Base-by-base conservation (phyloP, 2,797 vertebrate genomes). In the Steatocranus sp. region DNA sequence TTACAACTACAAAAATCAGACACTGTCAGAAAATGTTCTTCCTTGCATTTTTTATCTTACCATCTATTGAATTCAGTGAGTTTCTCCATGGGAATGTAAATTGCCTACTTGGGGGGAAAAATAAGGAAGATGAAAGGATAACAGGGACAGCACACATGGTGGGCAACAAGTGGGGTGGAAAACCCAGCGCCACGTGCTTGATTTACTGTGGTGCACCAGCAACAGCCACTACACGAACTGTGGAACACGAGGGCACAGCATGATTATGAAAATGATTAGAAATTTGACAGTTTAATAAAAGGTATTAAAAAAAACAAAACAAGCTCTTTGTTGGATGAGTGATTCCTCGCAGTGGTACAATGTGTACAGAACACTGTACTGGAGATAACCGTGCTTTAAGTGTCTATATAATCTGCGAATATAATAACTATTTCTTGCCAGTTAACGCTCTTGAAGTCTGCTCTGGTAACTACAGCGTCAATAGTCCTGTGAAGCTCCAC, bases 401-500 rank as follows among this genome's bases (percentile, higher is more conserved):
- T 25, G 36, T 46, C 20, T 15, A 17, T 2, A 61, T 34, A 61
- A 12, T 61, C 30, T 34, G 30, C 2, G 12, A 12, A 5, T n/a
- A 53, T 56, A 17, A 80, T 48, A 50, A 6, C 25, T 66, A 48
- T 48, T 73, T 73, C 6, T 46, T 46, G 66, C 15, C 11, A 8
- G 61, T 2, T 25, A 27, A n/a, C 3, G 11, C 18, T 82, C 41
- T 36, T 15, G 4, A 75, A 34, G 36, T 30, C 50, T 43, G 82
- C 49, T 75, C 43, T 80, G 82, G 91, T 75, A 53, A 80, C 63
- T 79, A 80, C 78, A 87, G 91, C 78, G 89, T 87, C 88, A 91
- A 88, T 80, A 41, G 77, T 85, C 78, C 74, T 12, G 74, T n/a
- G 77, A 90, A 90, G 92, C 93, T 78, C 94, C 95, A 87, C 94